Base-by-base conservation (phyloP, 2,113 vertebrate genomes). In the Oplegnathus fasciatus region DNA sequence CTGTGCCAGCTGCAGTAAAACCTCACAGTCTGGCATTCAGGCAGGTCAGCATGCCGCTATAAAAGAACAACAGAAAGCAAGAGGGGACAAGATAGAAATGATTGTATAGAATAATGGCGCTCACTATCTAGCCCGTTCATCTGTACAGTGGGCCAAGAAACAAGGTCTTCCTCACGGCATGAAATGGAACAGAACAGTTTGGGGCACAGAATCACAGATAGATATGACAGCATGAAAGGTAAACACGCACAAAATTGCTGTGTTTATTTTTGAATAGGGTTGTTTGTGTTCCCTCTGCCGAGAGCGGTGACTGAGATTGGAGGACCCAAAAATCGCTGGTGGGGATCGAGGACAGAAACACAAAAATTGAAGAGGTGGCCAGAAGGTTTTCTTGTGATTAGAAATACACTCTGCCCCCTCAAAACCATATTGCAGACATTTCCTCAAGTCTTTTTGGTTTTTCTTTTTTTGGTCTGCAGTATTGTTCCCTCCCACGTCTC, bases 191-290 rank as follows among this genome's bases (percentile, higher is more conserved):
- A 85, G 64, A 78, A 85, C 65, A 50, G 73, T 91, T 86, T 83
- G 37, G 65, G 65, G 65, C 57, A 17, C 44, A 48, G 83, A 78
- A 69, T 82, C 34, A 28, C 75, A 89, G 86, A 85, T 60, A 87
- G 89, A 76, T 78, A 71, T 50, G 77, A 64, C 75, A 64, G 72
- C 76, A 78, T 86, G 85, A 87, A 89, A 84, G 85, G 86, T 87
- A 91, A 93, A 91, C 85, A 90, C 37, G 2, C 61, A 75, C 80
- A 70, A 88, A 76, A 92, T 91, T 88, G 84, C 81, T 44, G 84
- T 87, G 90, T 91, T 92, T 91, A 81, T 90, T 88, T 89, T 84
- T 85, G 44, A 83, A 87, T 87, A 24, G 65, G 61, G 22, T 58
- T 91, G 86, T 92, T 89, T 90, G 87, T 84, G 90, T 78, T 88